Evolutionary conservation across 2,888 invertebrate species (phyloP).

Genomic region (Epistrophe grossulariae): DNA sequence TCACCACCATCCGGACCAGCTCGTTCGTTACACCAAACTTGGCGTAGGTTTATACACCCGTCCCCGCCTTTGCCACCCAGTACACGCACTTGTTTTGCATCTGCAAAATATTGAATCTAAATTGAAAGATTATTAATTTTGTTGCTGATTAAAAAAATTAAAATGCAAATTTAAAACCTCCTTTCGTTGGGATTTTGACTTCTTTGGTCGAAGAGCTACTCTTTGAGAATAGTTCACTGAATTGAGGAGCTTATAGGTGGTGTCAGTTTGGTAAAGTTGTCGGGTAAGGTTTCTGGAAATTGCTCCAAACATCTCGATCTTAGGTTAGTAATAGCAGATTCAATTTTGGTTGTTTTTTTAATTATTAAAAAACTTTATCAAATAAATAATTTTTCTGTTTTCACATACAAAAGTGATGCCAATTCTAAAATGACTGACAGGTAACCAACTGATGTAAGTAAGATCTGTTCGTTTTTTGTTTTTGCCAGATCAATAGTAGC

Average conservation of each 20-base stretch:
- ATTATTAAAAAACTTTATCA: too few species aligned
- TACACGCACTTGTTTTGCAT: constrained; percentile 87
- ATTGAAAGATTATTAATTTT: neutral
- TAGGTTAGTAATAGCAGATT: neutral
- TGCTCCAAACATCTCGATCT: constrained; percentile 40
- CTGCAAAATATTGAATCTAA: constrained; percentile 88
- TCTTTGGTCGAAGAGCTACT: constrained; percentile 84
- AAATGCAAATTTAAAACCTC: constrained; percentile 80
- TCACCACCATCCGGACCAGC: constrained; percentile 98
- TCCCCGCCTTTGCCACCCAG: constrained; percentile 96
- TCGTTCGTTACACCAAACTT: constrained; percentile 91
- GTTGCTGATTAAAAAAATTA: neutral
- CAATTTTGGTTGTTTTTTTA: neutral
- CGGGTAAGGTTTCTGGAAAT: constrained; percentile 34
- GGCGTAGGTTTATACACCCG: constrained; percentile 94
- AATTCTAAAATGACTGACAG: neutral
- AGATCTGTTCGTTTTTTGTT: too few species aligned
- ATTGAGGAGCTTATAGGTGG: constrained; percentile 4
- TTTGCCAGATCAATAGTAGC: too few species aligned
- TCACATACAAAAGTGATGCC: neutral
- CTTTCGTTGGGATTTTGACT: constrained; percentile 83
- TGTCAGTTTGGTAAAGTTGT: constrained; percentile 52
- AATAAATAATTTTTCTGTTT: too few species aligned
- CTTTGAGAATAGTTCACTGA: constrained; percentile 52
- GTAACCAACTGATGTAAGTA: too few species aligned